phyloP scores from a whole-genome alignment of 2,113 vertebrate species.

The Lanius collurio region DNA sequence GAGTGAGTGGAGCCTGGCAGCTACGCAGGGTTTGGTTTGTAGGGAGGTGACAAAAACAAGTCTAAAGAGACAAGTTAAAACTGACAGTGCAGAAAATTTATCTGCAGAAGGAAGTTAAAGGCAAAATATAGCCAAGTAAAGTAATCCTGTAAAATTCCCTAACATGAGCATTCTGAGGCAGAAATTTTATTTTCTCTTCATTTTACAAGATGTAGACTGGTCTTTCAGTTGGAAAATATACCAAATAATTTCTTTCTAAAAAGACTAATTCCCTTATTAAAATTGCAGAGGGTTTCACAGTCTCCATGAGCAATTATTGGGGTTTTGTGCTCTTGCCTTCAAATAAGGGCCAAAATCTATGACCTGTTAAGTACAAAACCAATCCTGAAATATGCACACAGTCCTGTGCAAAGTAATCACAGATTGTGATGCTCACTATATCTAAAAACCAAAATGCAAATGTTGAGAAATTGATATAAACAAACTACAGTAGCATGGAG shows the following conservation, averaged over 20 bases:
- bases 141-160: conserved; percentile 27
- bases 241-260: not conserved
- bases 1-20: not conserved
- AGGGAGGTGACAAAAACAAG: not conserved
- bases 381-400: not conserved
- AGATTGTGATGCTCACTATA: not conserved
- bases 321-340: not conserved
- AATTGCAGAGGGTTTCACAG: not conserved
- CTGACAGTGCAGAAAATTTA: conserved; percentile 5
- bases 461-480: not conserved
- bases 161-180: conserved; percentile 9
- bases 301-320: not conserved
- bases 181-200: conserved; percentile 43
- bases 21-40: not conserved
- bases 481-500: not conserved
- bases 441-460: not conserved
- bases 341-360: not conserved
- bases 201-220: conserved; percentile 50
- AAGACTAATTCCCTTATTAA: not conserved
- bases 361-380: not conserved
- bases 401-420: not conserved
- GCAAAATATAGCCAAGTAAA: conserved; percentile 30
- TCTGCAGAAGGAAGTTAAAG: conserved; percentile 11
- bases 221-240: conserved; percentile 44
- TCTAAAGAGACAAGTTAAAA: conserved; percentile 15